These are phyloP conservation scores for Ernsta delagoae DNA, from an alignment of 2,888 invertebrate species.

Conservation along the genomic window DNA sequence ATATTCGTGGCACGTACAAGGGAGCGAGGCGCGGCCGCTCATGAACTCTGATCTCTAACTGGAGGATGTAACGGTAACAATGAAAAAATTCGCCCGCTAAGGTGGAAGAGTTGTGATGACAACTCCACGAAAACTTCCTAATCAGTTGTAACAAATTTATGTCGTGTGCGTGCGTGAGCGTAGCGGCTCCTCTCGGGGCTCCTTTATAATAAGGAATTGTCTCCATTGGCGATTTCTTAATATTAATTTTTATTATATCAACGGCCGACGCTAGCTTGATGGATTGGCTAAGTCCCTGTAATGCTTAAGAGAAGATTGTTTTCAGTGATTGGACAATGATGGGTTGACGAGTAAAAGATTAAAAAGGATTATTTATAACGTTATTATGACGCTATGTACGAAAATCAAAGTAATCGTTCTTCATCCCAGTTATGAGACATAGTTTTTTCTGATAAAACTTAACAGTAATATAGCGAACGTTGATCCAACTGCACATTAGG, in stretches of 20 bases:
- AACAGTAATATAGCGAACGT: too few relatives aligned
- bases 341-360: too few relatives aligned
- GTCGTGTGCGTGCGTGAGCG: constrained; percentile 67
- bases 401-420: too few relatives aligned
- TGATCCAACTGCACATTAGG: too few relatives aligned
- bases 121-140: constrained; percentile 76
- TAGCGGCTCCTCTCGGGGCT: neutral
- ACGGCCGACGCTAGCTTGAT: too few relatives aligned
- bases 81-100: constrained; percentile 71
- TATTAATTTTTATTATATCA: neutral
- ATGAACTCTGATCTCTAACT: constrained; percentile 81
- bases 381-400: too few relatives aligned
- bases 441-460: too few relatives aligned
- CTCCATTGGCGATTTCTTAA: constrained; percentile 11
- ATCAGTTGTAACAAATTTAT: constrained; percentile 83
- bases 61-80: constrained; percentile 75
- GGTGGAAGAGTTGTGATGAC: constrained; percentile 82
- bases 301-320: too few relatives aligned
- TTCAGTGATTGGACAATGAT: too few relatives aligned
- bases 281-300: too few relatives aligned
- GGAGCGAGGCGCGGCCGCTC: constrained; percentile 72
- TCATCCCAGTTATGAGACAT: too few relatives aligned
- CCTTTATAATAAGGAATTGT: constrained; percentile 12
- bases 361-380: too few relatives aligned
- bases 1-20: constrained; percentile 79